A percentile compares a stretch with the other conserved stretches of the same genome.
These are phyloP conservation scores for Balanococcus diminutus DNA, from an alignment of 2,888 invertebrate species.

Conservation along the genomic window DNA sequence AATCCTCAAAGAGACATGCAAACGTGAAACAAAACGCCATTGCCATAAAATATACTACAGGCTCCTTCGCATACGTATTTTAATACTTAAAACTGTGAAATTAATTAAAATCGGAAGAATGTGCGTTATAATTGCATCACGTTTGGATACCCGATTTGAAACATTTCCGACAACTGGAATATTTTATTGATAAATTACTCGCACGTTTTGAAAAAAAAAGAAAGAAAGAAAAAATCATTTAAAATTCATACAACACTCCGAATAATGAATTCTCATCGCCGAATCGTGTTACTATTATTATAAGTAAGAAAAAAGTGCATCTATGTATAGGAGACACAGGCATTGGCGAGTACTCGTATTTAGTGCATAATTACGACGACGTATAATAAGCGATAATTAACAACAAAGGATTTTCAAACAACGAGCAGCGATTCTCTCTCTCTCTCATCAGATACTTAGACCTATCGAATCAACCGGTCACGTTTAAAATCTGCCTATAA, in stretches of 20 bases:
- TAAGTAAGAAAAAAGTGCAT: not conserved
- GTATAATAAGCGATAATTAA: conserved; percentile 19
- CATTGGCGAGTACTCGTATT: too few species aligned
- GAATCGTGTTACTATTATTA: conserved; percentile 6
- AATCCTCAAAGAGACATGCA: not conserved
- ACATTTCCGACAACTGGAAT: not conserved
- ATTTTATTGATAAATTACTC: not conserved
- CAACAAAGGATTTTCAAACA: not conserved
- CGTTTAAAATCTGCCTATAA: conserved; percentile 10
- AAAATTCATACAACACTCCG: not conserved
- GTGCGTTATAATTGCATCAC: conserved; percentile 28
- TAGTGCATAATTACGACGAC: conserved; percentile 3
- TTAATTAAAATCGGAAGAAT: conserved; percentile 34
- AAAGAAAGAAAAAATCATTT: not conserved
- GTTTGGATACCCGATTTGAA: not conserved
- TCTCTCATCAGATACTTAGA: not conserved
- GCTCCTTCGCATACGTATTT: too few species aligned
- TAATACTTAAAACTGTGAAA: conserved; percentile 10
- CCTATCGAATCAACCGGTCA: conserved; percentile 9
- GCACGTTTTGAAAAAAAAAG: not conserved
- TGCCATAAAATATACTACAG: too few species aligned
- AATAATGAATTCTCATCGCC: not conserved
- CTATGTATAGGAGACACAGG: too few species aligned
- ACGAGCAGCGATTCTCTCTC: not conserved
- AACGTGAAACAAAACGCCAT: not conserved